Evolutionary conservation across 2,888 invertebrate genomes (phyloP).

Genomic region (Pterobdella sp.): DNA sequence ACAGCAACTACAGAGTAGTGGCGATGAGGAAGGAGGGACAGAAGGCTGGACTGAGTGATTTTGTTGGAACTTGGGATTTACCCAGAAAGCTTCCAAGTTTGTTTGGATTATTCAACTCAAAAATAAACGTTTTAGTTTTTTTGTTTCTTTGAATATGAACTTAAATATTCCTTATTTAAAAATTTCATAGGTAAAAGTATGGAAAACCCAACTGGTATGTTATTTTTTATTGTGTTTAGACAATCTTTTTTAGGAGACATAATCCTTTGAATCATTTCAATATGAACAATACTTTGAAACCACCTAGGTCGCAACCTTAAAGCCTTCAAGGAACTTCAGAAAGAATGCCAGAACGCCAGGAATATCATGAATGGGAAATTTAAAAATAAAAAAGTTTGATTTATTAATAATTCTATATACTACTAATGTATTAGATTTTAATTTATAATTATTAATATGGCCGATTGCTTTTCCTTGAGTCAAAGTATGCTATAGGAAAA

Average conservation of each 20-base stretch:
- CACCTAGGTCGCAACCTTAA: neutral
- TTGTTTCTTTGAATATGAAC: too few species aligned
- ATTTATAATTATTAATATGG: too few species aligned
- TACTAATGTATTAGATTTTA: too few species aligned
- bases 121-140: too few species aligned
- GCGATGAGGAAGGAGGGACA: neutral
- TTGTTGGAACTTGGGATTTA: constrained; percentile 31
- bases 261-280: neutral
- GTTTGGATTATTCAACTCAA: neutral
- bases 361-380: neutral
- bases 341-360: neutral
- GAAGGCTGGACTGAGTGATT: constrained; percentile 19
- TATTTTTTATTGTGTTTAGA: too few species aligned
- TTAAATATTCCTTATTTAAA: neutral
- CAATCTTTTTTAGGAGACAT: too few species aligned
- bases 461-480: too few species aligned
- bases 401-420: too few species aligned
- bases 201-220: constrained; percentile 2
- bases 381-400: neutral
- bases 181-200: neutral
- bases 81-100: constrained; percentile 30
- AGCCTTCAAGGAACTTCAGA: neutral
- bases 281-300: neutral
- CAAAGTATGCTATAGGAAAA: too few species aligned
- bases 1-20: constrained; percentile 6